phyloP scores from a whole-genome alignment of 2,888 invertebrate genomes.

The Laothoe populi region DNA sequence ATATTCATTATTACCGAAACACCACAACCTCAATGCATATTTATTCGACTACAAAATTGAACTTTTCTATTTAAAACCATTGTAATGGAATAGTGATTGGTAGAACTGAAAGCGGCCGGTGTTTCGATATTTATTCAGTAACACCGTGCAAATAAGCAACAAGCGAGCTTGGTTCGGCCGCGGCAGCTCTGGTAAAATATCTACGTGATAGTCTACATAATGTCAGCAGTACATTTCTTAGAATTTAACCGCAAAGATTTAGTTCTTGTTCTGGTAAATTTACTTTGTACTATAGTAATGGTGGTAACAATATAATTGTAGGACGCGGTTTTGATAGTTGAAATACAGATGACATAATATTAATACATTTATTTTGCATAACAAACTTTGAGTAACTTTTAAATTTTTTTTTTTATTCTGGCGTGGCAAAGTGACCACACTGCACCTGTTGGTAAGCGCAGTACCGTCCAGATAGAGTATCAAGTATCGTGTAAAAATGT shows the following conservation, averaged over 20 bases:
- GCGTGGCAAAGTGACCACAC: no score
- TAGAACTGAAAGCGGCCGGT: background rate
- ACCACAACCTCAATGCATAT: background rate
- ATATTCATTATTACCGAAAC: background rate
- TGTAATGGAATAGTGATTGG: no score
- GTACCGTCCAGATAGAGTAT: no score
- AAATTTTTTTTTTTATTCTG: no score
- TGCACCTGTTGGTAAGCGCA: no score
- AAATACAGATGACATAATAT: background rate
- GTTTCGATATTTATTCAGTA: slow-evolving; percentile 16
- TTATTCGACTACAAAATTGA: slow-evolving; percentile 2
- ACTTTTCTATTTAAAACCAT: background rate
- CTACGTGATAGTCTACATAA: slow-evolving; percentile 1
- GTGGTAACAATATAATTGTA: no score
- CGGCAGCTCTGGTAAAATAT: background rate
- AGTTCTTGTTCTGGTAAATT: background rate
- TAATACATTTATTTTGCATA: no score
- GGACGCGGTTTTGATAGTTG: no score
- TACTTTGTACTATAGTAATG: background rate
- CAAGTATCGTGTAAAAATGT: no score
- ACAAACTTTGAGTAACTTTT: no score
- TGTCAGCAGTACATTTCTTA: background rate
- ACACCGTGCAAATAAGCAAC: slow-evolving; percentile 8
- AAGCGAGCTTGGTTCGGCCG: background rate
- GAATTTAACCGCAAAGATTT: background rate